phyloP scores from a whole-genome alignment of 2,888 invertebrate genomes.

The Eupithecia pulchellata region DNA sequence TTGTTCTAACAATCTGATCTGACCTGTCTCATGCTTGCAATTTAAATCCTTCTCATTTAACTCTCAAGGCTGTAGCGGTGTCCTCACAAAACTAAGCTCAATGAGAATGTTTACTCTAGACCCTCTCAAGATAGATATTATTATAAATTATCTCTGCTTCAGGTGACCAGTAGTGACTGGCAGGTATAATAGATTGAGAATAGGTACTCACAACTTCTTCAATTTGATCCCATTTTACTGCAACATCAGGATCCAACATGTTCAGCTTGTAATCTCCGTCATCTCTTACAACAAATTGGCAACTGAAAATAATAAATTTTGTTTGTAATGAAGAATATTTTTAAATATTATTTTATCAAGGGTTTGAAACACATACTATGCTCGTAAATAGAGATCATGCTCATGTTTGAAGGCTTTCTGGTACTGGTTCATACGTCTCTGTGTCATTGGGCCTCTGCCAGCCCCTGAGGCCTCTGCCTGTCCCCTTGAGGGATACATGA shows the following conservation, averaged over 20 bases:
- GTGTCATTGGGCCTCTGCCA: slow-evolving; percentile 54
- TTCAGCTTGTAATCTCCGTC: slow-evolving; percentile 92
- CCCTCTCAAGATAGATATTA: too few relatives aligned
- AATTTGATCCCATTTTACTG: slow-evolving; percentile 96
- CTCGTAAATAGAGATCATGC: slow-evolving; percentile 97
- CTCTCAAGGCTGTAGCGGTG: too few relatives aligned
- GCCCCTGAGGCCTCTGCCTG: slow-evolving; percentile 44
- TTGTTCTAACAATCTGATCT: too few relatives aligned
- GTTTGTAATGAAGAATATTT: too few relatives aligned
- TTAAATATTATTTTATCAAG: too few relatives aligned
- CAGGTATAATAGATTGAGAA: neutral
- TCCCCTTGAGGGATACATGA: slow-evolving; percentile 91
- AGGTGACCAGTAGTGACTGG: neutral
- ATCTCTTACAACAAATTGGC: slow-evolving; percentile 96
- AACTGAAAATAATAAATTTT: slow-evolving; percentile 84
- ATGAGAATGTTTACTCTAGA: too few relatives aligned
- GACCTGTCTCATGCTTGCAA: too few relatives aligned
- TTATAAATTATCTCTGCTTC: too few relatives aligned
- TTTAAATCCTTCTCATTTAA: too few relatives aligned
- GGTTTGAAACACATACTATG: slow-evolving; percentile 92
- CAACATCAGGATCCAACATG: slow-evolving; percentile 92
- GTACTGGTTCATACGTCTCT: slow-evolving; percentile 59
- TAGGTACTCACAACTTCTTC: slow-evolving; percentile 96
- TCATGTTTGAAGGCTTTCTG: slow-evolving; percentile 89
- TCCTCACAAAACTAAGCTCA: too few relatives aligned